A percentile compares a stretch with the other conserved stretches of the same genome.
Evolutionary conservation across 2,113 vertebrate species (phyloP).

Genomic region (Pituophis catenifer): DNA sequence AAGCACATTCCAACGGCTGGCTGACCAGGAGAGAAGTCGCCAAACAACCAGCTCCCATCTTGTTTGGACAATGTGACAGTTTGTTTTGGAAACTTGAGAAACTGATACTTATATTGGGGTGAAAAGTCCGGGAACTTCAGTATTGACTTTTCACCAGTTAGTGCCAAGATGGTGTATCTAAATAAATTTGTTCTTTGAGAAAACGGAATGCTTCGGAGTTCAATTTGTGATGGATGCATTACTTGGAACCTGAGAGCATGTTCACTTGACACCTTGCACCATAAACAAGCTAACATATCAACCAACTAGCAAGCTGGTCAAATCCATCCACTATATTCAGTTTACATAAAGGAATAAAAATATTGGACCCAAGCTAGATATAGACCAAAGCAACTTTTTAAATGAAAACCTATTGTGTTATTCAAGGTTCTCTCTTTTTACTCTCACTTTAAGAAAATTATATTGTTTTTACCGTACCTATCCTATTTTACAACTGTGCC

Average conservation of each 20-base stretch:
- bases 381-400: background rate
- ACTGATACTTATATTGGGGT: too few species aligned
- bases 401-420: background rate
- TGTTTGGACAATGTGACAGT: too few species aligned
- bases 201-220: too few species aligned
- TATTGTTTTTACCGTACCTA: background rate
- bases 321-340: background rate
- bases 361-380: background rate
- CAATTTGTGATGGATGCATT: too few species aligned
- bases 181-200: too few species aligned
- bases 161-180: too few species aligned
- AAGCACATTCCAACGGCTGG: too few species aligned
- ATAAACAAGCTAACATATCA: background rate
- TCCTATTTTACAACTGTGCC: background rate
- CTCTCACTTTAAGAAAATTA: background rate
- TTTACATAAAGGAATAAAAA: background rate
- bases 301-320: background rate
- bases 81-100: too few species aligned
- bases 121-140: too few species aligned
- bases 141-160: too few species aligned
- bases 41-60: too few species aligned
- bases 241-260: background rate
- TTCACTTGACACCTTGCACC: background rate
- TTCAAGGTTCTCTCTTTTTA: background rate
- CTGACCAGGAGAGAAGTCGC: too few species aligned